Percentiles rank a stretch among this genome's conserved stretches.
Evolutionary conservation across 1,140 invertebrate genomes (phyloP).

Genomic region (Holcopasites calliopsidis): DNA sequence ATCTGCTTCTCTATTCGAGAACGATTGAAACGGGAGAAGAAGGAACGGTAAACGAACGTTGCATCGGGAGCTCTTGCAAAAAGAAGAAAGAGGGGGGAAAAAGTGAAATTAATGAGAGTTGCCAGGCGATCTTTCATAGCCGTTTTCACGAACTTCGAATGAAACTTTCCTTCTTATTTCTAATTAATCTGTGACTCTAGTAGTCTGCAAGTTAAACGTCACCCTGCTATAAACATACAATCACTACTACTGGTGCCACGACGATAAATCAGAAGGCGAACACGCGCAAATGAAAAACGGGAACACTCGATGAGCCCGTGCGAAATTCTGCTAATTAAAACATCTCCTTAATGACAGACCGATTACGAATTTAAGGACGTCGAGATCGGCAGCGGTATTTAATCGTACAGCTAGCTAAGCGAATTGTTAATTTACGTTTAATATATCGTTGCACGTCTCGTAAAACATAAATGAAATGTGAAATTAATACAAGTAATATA

Average conservation of each 20-base stretch:
- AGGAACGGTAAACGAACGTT: background rate
- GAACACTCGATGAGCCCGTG: background rate
- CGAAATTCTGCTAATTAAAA: constrained; percentile 1
- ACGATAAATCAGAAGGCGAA: background rate
- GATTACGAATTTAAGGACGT: no score
- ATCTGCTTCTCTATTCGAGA: background rate
- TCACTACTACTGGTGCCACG: background rate
- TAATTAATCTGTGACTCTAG: constrained; percentile 3
- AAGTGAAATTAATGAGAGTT: constrained; percentile 7
- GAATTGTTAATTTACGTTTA: no score
- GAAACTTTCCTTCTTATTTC: constrained; percentile 18
- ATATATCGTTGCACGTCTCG: no score
- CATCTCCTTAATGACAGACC: no score
- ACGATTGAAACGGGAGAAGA: background rate
- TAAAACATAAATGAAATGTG: no score
- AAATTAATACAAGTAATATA: no score
- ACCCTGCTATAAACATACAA: background rate
- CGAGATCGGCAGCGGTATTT: no score
- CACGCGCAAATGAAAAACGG: background rate
- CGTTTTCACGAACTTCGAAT: background rate
- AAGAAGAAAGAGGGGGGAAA: background rate
- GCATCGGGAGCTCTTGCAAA: background rate
- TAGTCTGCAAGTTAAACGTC: background rate
- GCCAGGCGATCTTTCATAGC: background rate
- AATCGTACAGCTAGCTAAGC: no score